Conservation (phyloP, 2,113 vertebrate genomes). For the Chaetodon trifascialis region DNA sequence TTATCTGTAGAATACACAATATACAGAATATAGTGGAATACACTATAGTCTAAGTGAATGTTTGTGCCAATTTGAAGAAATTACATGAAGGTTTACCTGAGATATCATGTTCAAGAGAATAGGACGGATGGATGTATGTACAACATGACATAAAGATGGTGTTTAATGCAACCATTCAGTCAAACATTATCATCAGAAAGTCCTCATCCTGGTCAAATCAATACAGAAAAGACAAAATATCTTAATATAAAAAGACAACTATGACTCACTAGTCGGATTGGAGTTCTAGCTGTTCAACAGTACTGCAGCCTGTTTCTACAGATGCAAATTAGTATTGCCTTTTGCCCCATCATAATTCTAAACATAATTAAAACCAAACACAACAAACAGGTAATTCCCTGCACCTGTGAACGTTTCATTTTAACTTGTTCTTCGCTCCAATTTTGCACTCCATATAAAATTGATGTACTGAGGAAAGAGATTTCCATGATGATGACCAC, state of each 20-base stretch:
- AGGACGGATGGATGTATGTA: too few relatives aligned
- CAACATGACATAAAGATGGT: too few relatives aligned
- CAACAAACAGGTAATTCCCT: not conserved
- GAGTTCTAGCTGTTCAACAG: too few relatives aligned
- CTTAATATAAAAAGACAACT: too few relatives aligned
- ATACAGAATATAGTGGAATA: too few relatives aligned
- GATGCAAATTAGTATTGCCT: conserved; percentile 10
- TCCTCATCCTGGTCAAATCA: not conserved
- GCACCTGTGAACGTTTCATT: conserved; percentile 2
- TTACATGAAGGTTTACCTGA: too few relatives aligned
- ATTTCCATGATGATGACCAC: conserved; percentile 11
- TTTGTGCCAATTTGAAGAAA: too few relatives aligned
- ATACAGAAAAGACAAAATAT: not conserved
- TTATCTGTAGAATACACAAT: too few relatives aligned
- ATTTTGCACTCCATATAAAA: not conserved
- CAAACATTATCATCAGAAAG: not conserved
- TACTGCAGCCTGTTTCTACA: not conserved
- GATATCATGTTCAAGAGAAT: too few relatives aligned
- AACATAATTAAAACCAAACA: conserved; percentile 17
- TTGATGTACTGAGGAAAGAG: not conserved
- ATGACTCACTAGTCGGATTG: not conserved
- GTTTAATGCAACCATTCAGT: not conserved
- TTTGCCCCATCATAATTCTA: not conserved
- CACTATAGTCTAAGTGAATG: too few relatives aligned
- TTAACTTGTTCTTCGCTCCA: not conserved